Evolutionary conservation across 2,797 vertebrate genomes (phyloP), one percentile per base, ranked within the genome.

Genomic region (Ptychobarbus kaznakovi): DNA sequence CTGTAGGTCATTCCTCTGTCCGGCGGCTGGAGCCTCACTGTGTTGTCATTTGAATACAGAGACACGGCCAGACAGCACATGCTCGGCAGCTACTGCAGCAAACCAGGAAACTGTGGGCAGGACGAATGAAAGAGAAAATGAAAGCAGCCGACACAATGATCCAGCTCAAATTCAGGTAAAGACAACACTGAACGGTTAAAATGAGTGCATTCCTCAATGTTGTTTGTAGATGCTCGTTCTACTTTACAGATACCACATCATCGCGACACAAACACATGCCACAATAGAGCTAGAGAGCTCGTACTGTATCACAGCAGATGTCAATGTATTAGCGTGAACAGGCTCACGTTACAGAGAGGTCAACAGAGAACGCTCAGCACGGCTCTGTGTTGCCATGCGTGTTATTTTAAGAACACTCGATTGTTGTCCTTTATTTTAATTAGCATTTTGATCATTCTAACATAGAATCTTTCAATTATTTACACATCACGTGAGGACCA

Each of bases 101-200:
- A 72, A 79, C 79, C 56, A 49, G 80, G 85, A 80, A 38, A 68
- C 82, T 87, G 87, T 90, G 90, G 93, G 93, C 86, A 90, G 90
- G 86, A 90, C 72, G 58, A 76, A 74, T 81, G 65, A 90, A 95
- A 95, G 53, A 89, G 95, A 95, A 96, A 96, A 93, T 93, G 94
- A 96, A 96, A 96, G 85, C 90, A 25, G 72, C 49, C 74, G 82
- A 88, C 85, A 86, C 87, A 40, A 85, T 91, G 90, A 91, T 86
- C 85, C 91, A 87, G 92, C 92, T 81, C n/a, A 89, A 87, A 89
- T 82, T 87, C 85, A 93, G 91, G 90, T 76, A 63, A 80, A 53
- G 81, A 53, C 46, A 32, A 40, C 18, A 13, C 4, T n/a, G 15
- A 68, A 61, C 61, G 2, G 18, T 20, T 46, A 12, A 53, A 16